Base-by-base conservation (phyloP, 2,113 vertebrate genomes). In the Raja brachyura region DNA sequence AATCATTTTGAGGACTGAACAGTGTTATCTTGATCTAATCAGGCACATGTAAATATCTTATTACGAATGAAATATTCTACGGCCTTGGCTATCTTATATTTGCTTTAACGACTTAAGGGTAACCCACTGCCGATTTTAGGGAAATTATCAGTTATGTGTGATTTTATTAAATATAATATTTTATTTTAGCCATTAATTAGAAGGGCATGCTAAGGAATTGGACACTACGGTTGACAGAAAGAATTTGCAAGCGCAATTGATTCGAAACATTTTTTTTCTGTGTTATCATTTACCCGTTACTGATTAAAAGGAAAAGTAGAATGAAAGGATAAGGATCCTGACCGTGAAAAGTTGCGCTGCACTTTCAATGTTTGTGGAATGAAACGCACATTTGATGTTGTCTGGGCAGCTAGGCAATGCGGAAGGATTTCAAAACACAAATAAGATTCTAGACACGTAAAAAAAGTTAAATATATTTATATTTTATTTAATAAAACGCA, bases 251-350 rank as follows among this genome's bases (percentile, higher is more conserved):
- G 59, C 16, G 59, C 31, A 88, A 88, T 88, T 10, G 83, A 66
- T 63, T 31, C 28, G 59, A 88, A 61, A 86, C 54, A 28, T 86
- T 86, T 31, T 31, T 59, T 85, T 22, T 56, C 78, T 66, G 28
- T 66, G 20, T 74, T 92, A 74, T 70, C 66, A 2, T 74, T 28
- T 74, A 18, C 66, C 33, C 5, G 90, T 73, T 92, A 92, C 90
- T 92, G 90, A 70, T 92, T 92, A 92, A 92, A 92, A 39, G 66
- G 86, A 68, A 90, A 73, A 22, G 33, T 73, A 28, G 90, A 54
- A 70, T 10, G 88, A 48, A 25, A 31, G 70, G 22, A 20, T 92
- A 39, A 39, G 8, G 18, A 25, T 31, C 88, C 88, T 39, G 88
- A 39, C 4, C 9, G 28, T 2, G 68, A 48, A 92, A 74, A 92